Percentiles rank a stretch among this genome's conserved stretches.
Conservation (phyloP, 2,113 vertebrate genomes). For the Myotis yumanensis region DNA sequence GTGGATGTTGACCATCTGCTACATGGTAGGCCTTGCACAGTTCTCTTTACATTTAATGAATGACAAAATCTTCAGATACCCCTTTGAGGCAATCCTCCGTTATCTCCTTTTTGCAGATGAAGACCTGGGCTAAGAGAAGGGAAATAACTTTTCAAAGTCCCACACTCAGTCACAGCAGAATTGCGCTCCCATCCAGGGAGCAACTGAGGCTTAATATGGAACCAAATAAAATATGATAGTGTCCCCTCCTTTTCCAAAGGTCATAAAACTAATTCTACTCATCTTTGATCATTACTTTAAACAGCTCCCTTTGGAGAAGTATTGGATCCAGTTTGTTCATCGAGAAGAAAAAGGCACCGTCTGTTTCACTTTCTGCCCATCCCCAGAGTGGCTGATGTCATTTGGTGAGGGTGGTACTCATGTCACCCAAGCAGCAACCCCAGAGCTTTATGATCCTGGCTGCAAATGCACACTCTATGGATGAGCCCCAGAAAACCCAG, state of each 20-base stretch:
- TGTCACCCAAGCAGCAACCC: not conserved
- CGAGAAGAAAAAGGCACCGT: not conserved
- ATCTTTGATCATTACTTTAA: slow-evolving; percentile 11
- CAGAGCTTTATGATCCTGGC: not conserved
- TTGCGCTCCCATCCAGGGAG: not conserved
- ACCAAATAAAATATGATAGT: not conserved
- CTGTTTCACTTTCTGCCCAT: not conserved
- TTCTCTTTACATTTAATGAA: not conserved
- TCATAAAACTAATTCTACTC: not conserved
- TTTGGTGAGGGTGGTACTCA: not conserved
- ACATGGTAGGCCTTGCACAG: not conserved
- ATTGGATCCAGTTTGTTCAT: not conserved
- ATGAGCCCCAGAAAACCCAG: not conserved
- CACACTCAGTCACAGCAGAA: not conserved
- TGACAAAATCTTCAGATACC: not conserved
- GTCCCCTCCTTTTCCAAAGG: not conserved
- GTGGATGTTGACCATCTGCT: not conserved
- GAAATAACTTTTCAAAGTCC: not conserved
- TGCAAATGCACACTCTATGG: not conserved
- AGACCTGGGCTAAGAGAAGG: not conserved
- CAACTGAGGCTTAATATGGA: not conserved
- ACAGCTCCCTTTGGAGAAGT: not conserved
- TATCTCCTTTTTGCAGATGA: not conserved
- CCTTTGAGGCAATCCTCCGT: not conserved
- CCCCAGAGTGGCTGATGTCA: not conserved